phyloP scores from a whole-genome alignment of 2,113 vertebrate genomes.

The Cynopterus brachyotis region DNA sequence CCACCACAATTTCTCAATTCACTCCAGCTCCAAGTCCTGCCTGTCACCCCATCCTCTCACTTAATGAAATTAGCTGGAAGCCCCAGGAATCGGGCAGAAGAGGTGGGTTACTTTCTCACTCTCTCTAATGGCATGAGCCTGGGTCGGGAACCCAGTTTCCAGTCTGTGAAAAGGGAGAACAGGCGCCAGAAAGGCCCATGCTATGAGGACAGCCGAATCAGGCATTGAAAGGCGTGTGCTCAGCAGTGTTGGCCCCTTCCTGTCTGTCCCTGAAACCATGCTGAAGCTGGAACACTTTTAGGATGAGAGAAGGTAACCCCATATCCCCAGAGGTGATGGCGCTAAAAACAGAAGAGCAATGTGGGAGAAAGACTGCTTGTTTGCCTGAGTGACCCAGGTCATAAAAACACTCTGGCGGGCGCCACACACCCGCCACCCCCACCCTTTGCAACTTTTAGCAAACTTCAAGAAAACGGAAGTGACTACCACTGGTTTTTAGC shows the following conservation, averaged over 20 bases:
- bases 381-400: neutral
- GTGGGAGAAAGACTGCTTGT: neutral
- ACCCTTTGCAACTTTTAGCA: slow-evolving; percentile 14
- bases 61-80: neutral
- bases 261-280: neutral
- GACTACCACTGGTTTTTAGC: slow-evolving; percentile 61
- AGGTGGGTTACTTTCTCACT: neutral
- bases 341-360: neutral
- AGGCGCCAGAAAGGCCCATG: neutral
- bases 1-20: neutral
- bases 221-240: neutral
- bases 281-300: neutral
- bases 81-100: too few species aligned
- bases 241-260: neutral
- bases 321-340: neutral
- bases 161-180: neutral
- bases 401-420: neutral
- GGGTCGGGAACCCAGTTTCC: neutral
- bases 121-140: neutral
- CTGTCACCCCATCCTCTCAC: neutral
- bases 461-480: slow-evolving; percentile 76
- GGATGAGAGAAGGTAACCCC: neutral
- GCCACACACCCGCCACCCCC: slow-evolving; percentile 14
- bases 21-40: neutral
- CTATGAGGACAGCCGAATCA: neutral